A percentile compares a stretch with the other conserved stretches of the same genome.
Evolutionary conservation across 2,888 invertebrate species (phyloP).

Genomic region (Diploptera punctata): DNA sequence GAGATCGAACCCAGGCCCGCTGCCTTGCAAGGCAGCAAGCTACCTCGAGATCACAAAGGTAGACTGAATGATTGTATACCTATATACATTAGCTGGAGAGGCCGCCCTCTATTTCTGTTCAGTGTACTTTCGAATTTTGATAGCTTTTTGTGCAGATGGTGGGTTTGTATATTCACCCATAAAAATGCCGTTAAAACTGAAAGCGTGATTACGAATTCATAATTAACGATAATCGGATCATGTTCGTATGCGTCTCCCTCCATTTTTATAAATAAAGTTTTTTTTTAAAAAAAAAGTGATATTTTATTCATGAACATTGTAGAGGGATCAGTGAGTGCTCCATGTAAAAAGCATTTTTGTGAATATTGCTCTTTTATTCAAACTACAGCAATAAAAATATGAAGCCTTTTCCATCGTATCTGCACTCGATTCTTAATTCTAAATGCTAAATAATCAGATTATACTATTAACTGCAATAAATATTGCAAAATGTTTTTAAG

Average conservation of each 20-base stretch:
- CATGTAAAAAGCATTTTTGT: neutral
- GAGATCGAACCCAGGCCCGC: too few species aligned
- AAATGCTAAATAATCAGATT: too few species aligned
- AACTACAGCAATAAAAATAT: neutral
- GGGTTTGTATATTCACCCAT: too few species aligned
- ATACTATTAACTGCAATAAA: too few species aligned
- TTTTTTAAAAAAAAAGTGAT: neutral
- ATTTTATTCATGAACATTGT: too few species aligned
- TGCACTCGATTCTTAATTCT: neutral
- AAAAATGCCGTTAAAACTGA: neutral
- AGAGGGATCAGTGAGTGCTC: neutral
- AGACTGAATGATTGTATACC: too few species aligned
- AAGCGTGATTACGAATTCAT: neutral
- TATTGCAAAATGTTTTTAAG: too few species aligned
- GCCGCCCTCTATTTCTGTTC: too few species aligned
- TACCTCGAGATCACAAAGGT: too few species aligned
- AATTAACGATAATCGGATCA: constrained; percentile 1
- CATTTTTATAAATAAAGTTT: neutral
- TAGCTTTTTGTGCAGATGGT: neutral
- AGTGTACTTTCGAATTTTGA: too few species aligned
- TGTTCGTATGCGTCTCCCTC: neutral
- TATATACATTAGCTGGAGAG: too few species aligned
- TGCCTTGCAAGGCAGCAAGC: too few species aligned
- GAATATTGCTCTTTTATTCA: neutral
- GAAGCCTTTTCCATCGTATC: neutral